Evolutionary conservation across 2,888 invertebrate species (phyloP).

Genomic region (Drosophila prostipennis): DNA sequence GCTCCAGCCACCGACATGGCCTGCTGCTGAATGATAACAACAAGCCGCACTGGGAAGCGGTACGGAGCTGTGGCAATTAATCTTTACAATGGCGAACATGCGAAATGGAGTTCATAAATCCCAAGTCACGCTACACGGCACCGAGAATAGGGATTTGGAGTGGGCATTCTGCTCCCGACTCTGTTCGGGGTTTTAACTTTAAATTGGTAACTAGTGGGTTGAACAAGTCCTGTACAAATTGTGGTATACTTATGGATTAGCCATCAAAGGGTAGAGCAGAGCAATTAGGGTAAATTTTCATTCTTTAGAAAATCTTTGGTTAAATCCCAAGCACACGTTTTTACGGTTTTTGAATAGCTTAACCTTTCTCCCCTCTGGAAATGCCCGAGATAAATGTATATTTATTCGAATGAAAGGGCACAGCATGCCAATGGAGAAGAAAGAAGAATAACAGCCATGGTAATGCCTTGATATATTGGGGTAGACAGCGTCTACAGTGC

Average conservation of each 20-base stretch:
- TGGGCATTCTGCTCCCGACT: constrained; percentile 7
- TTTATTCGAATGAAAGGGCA: constrained; percentile 45
- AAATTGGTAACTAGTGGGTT: constrained; percentile 3
- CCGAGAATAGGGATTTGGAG: constrained; percentile 17
- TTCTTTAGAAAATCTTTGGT: neutral
- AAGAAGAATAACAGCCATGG: constrained; percentile 31
- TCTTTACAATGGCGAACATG: constrained; percentile 74
- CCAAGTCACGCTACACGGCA: constrained; percentile 64
- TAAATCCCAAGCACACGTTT: constrained; percentile 1
- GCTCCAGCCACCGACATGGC: constrained; percentile 49
- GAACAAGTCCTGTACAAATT: neutral
- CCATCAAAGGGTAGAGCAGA: neutral
- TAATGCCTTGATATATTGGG: constrained; percentile 69
- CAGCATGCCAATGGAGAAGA: constrained; percentile 23
- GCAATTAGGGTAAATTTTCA: constrained; percentile 6
- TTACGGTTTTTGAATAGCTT: constrained; percentile 12
- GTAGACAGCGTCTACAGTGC: constrained; percentile 52
- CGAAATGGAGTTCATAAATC: constrained; percentile 77
- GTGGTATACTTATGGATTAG: constrained; percentile 1
- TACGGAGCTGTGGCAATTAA: constrained; percentile 67
- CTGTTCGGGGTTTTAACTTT: constrained; percentile 18
- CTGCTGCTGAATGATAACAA: constrained; percentile 74
- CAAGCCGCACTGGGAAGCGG: constrained; percentile 53
- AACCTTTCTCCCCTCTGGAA: neutral
- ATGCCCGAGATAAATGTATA: constrained; percentile 48